Percentiles rank a stretch among this genome's conserved stretches.
Evolutionary conservation across 2,888 invertebrate genomes (phyloP).

Genomic region (Eupithecia inturbata): DNA sequence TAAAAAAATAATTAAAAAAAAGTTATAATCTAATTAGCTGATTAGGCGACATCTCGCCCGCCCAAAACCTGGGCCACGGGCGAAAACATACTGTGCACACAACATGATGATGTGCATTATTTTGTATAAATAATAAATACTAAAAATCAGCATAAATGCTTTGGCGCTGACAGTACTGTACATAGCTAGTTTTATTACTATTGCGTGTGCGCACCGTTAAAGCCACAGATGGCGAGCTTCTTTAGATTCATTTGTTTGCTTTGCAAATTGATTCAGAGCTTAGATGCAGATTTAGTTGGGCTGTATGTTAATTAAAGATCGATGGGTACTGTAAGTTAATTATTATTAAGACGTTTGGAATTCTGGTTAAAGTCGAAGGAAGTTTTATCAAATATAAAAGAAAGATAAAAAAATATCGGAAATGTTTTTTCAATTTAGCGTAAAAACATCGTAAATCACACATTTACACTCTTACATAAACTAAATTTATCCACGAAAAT

Average conservation of each 20-base stretch:
- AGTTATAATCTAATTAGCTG: too few species aligned
- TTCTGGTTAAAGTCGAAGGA: neutral
- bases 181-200: constrained; percentile 47
- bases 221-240: constrained; percentile 42
- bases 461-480: too few species aligned
- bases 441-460: too few species aligned
- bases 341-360: neutral
- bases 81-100: too few species aligned
- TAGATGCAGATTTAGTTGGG: neutral
- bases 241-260: constrained; percentile 44
- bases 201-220: constrained; percentile 52
- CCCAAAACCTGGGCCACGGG: neutral
- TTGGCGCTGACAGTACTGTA: constrained; percentile 9
- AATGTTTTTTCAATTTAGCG: too few species aligned
- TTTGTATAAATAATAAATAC: too few species aligned
- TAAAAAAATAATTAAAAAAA: too few species aligned
- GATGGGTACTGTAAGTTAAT: neutral
- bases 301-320: constrained; percentile 7
- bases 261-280: constrained; percentile 15
- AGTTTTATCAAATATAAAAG: neutral
- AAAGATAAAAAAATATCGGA: neutral
- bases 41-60: too few species aligned
- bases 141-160: too few species aligned
- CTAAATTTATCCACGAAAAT: too few species aligned
- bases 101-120: too few species aligned